phyloP scores from a whole-genome alignment of 2,113 vertebrate genomes.

The Colinus virginianus region DNA sequence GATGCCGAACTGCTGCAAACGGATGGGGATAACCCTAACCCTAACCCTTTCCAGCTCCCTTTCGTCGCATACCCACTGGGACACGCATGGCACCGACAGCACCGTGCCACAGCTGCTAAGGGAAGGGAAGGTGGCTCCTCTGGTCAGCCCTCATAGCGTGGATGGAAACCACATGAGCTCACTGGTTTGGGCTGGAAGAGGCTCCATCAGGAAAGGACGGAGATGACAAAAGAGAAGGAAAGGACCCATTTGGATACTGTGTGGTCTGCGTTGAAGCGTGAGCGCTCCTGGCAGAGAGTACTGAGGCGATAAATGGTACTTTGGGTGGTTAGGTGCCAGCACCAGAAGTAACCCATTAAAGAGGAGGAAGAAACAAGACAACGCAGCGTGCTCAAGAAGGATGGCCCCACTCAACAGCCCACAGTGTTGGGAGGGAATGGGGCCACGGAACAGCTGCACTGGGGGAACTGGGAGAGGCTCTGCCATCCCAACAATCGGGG shows the following conservation, averaged over 20 bases:
- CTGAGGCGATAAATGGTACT: background rate
- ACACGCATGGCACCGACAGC: too few species aligned
- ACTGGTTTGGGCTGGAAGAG: background rate
- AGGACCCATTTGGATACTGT: background rate
- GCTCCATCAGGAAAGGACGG: background rate
- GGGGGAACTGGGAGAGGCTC: background rate
- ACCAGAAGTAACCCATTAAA: background rate
- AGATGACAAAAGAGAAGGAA: background rate
- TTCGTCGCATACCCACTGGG: too few species aligned
- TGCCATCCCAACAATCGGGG: rapidly evolving
- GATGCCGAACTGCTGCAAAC: too few species aligned
- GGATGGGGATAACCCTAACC: too few species aligned
- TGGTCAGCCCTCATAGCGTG: too few species aligned
- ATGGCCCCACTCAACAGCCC: rapidly evolving
- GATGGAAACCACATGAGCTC: too few species aligned
- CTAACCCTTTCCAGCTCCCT: too few species aligned
- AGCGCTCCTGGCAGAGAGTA: background rate
- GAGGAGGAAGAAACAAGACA: background rate
- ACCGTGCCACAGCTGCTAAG: too few species aligned
- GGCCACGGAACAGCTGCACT: too few species aligned
- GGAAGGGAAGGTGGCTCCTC: too few species aligned
- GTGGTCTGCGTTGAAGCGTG: background rate
- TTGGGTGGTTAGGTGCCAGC: background rate
- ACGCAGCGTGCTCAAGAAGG: background rate
- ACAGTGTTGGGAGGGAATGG: rapidly evolving